These are phyloP conservation scores for Meriones unguiculatus DNA, from an alignment of 2,113 vertebrate genomes.

Conservation along the genomic window DNA sequence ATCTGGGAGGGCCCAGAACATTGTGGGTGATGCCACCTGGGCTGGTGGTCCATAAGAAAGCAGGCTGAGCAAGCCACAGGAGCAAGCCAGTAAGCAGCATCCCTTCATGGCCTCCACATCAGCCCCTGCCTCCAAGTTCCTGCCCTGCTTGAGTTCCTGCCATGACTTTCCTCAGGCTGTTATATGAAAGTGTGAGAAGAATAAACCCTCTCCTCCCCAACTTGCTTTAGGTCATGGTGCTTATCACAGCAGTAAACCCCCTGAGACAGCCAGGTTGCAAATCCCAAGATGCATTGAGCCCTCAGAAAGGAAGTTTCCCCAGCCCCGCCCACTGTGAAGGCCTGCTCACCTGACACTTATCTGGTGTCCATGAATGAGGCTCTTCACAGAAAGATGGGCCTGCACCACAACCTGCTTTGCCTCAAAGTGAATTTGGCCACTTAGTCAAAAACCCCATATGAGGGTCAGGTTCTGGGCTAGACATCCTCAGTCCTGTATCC, in stretches of 20 bases:
- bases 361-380: neutral
- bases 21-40: neutral
- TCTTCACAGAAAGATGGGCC: neutral
- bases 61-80: neutral
- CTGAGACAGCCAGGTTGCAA: neutral
- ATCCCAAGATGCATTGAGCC: neutral
- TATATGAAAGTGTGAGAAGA: neutral
- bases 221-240: neutral
- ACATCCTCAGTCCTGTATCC: too few species aligned
- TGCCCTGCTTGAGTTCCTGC: neutral
- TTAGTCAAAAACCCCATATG: neutral
- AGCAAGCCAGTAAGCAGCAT: neutral
- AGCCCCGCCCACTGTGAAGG: neutral
- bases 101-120: neutral
- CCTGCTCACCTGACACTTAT: neutral
- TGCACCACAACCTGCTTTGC: neutral
- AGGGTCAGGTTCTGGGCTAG: neutral
- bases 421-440: neutral
- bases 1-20: neutral
- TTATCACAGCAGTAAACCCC: neutral
- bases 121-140: neutral
- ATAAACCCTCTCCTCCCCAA: neutral
- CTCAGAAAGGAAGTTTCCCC: neutral
- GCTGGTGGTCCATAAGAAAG: neutral
- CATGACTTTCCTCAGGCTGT: neutral